Percentiles rank a stretch among this genome's conserved stretches.
phyloP scores from a whole-genome alignment of 2,888 invertebrate species.

The Stenurella melanura region DNA sequence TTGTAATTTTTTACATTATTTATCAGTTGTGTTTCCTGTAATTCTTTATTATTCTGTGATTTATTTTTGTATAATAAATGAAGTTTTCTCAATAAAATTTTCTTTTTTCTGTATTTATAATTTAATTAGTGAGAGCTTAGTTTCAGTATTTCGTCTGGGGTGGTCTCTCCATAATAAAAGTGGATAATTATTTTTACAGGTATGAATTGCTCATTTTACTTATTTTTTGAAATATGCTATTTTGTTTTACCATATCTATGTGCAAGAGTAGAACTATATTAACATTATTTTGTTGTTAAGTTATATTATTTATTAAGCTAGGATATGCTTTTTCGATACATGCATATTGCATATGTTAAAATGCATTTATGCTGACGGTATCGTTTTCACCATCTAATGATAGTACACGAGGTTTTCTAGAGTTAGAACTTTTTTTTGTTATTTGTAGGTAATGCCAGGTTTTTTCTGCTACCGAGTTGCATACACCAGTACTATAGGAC shows the following conservation, averaged over 20 bases:
- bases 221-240: background rate
- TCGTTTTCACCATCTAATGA: background rate
- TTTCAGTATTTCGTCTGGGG: background rate
- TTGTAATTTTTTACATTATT: background rate
- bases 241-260: background rate
- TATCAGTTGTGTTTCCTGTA: slow-evolving; percentile 30
- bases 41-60: slow-evolving; percentile 46
- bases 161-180: background rate
- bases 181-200: too few species aligned
- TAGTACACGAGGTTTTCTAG: background rate
- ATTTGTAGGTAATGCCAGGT: too few species aligned
- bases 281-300: background rate
- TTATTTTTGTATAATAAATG: slow-evolving; percentile 51
- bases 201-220: background rate
- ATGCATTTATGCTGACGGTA: background rate
- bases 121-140: background rate
- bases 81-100: slow-evolving; percentile 20
- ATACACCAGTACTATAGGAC: too few species aligned
- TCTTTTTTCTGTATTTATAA: slow-evolving; percentile 12
- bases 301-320: background rate
- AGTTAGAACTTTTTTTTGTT: too few species aligned
- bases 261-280: background rate
- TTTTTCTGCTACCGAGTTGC: too few species aligned
- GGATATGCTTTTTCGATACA: background rate
- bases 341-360: too few species aligned